These are phyloP conservation scores for Pardosa pseudoannulata DNA, from an alignment of 2,888 invertebrate species.

Conservation along the genomic window DNA sequence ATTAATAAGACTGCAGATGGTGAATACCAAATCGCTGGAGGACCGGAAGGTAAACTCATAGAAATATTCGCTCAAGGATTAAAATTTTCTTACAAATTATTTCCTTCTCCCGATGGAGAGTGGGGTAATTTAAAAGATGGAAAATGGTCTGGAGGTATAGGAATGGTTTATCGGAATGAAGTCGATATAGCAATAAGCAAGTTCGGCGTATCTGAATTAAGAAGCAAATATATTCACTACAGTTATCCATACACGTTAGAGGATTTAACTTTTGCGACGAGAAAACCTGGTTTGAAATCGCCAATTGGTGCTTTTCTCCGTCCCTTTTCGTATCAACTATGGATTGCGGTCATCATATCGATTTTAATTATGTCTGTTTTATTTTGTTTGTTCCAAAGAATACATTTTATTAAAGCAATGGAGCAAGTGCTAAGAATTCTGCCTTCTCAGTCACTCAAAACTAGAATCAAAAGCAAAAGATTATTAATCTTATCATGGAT, in stretches of 20 bases:
- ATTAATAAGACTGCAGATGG: conserved; percentile 4
- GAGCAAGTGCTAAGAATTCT: conserved; percentile 5
- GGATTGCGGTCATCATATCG: background rate
- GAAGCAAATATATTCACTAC: conserved; percentile 81
- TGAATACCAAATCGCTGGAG: background rate
- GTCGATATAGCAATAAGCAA: conserved; percentile 81
- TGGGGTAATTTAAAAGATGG: conserved; percentile 21
- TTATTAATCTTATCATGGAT: conserved; percentile 4
- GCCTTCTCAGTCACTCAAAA: background rate
- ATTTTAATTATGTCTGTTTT: background rate
- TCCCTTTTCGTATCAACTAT: conserved; percentile 20
- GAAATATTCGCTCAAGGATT: conserved; percentile 14
- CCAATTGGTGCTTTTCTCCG: background rate
- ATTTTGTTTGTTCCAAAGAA: background rate
- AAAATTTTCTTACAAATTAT: background rate
- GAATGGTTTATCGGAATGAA: conserved; percentile 43
- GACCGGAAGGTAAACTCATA: conserved; percentile 10
- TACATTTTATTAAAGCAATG: background rate
- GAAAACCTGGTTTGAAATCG: background rate
- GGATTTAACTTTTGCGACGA: conserved; percentile 21
- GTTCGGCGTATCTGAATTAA: conserved; percentile 80
- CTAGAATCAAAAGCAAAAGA: background rate
- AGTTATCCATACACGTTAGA: conserved; percentile 76
- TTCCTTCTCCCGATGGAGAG: background rate
- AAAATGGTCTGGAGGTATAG: conserved; percentile 75